A percentile compares a stretch with the other conserved stretches of the same genome.
Evolutionary conservation across 2,888 invertebrate genomes (phyloP).

Genomic region (Cerastis rubricosa): DNA sequence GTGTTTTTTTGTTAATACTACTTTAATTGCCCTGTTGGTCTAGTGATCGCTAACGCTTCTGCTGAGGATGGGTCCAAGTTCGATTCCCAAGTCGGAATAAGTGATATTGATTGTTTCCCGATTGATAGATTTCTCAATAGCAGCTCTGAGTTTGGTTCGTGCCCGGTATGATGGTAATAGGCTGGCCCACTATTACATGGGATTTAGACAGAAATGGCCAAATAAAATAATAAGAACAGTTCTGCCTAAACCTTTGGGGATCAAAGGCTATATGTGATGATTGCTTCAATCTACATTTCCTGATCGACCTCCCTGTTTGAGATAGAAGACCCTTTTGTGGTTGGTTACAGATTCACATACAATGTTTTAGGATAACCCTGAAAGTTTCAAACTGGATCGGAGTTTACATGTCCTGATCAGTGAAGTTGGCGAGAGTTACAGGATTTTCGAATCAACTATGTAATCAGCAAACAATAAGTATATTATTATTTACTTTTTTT

Average conservation of each 20-base stretch:
- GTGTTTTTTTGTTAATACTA: slow-evolving; percentile 40
- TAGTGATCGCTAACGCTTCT: neutral
- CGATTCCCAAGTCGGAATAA: neutral
- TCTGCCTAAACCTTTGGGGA: neutral
- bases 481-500: no score
- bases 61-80: neutral
- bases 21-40: no score
- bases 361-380: slow-evolving; percentile 38
- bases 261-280: neutral
- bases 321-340: slow-evolving; percentile 7
- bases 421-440: slow-evolving; percentile 3
- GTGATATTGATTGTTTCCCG: neutral
- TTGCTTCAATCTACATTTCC: slow-evolving; percentile 20
- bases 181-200: neutral
- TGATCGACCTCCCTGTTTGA: neutral
- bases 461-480: neutral
- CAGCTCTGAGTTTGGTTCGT: neutral
- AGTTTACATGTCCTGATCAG: slow-evolving; percentile 13
- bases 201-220: neutral
- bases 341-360: slow-evolving; percentile 31
- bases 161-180: neutral
- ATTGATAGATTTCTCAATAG: neutral
- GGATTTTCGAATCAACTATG: neutral
- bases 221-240: neutral
- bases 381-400: slow-evolving; percentile 37